Conservation (phyloP, 2,113 vertebrate genomes). For the Thalassarche chlororhynchos region DNA sequence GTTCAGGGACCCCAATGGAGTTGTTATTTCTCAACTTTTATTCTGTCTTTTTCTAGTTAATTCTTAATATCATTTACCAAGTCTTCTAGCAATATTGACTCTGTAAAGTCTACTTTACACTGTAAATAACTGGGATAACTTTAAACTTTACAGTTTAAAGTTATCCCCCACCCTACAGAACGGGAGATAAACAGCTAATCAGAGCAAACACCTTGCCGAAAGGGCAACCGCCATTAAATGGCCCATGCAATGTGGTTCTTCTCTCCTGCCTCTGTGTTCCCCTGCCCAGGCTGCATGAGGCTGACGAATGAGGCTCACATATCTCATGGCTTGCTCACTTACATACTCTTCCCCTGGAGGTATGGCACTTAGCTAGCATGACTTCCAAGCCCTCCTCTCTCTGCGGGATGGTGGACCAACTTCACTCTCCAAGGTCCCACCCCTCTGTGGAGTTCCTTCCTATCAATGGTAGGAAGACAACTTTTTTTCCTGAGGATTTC, state of each 20-base stretch:
- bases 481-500: not conserved
- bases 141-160: not conserved
- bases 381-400: not conserved
- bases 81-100: not conserved
- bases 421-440: not conserved
- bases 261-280: not conserved
- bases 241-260: accelerated
- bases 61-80: not conserved
- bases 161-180: not conserved
- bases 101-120: not conserved
- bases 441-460: not conserved
- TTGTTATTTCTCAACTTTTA: not conserved
- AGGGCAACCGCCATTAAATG: not conserved
- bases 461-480: not conserved
- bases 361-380: not conserved
- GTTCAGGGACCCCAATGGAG: not conserved
- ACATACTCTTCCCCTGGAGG: not conserved
- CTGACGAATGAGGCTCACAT: not conserved
- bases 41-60: not conserved
- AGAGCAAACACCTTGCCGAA: not conserved
- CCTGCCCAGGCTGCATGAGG: not conserved
- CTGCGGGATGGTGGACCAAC: not conserved
- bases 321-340: not conserved
- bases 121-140: too few relatives aligned
- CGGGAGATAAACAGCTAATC: not conserved